phyloP scores from a whole-genome alignment of 1,140 invertebrate genomes.

The Ceratosolen fusciceps region DNA sequence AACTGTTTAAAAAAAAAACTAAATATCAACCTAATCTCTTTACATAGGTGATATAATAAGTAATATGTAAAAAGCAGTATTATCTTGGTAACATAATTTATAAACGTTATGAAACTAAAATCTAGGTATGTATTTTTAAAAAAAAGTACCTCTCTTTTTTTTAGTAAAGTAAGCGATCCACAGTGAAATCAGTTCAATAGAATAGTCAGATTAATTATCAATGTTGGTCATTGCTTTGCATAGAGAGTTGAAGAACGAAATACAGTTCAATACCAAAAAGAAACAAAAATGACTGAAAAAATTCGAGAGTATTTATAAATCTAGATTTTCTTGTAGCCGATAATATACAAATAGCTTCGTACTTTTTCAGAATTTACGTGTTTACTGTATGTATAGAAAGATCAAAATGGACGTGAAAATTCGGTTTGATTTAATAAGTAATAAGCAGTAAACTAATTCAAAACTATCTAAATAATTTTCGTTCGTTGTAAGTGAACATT shows the following conservation, averaged over 20 bases:
- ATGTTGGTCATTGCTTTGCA: constrained; percentile 24
- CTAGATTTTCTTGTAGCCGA: no score
- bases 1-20: not conserved
- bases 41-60: not conserved
- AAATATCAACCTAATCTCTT: not conserved
- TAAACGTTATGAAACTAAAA: not conserved
- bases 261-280: no score
- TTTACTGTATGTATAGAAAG: no score
- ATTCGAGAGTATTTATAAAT: not conserved
- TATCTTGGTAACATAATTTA: no score
- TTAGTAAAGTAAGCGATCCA: constrained; percentile 44
- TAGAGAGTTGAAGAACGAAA: no score
- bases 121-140: not conserved
- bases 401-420: not conserved
- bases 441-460: not conserved
- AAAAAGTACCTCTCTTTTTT: constrained; percentile 26
- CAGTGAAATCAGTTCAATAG: constrained; percentile 46
- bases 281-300: not conserved
- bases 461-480: no score
- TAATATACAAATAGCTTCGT: no score
- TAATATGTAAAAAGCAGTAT: not conserved
- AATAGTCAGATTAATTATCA: constrained; percentile 1
- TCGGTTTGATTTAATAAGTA: not conserved
- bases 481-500: no score
- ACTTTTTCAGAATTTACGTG: no score